A percentile compares a stretch with the other conserved stretches of the same genome.
Conservation (phyloP, 2,797 vertebrate genomes). For the Lepus townsendii region DNA sequence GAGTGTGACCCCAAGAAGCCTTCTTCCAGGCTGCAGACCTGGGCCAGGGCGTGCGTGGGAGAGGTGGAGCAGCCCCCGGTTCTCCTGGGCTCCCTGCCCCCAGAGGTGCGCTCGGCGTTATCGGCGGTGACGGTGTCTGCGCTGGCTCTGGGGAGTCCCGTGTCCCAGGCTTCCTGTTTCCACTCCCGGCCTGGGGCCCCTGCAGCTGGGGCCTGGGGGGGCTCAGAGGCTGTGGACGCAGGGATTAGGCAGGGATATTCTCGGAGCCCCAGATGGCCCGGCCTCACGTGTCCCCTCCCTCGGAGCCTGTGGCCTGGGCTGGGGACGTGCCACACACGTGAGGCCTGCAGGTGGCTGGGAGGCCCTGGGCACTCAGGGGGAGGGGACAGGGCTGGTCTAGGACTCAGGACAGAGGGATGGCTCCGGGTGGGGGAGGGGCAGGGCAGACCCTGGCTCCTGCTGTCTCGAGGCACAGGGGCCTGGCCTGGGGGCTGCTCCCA, state of each 20-base stretch:
- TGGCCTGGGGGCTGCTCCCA: neutral
- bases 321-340: neutral
- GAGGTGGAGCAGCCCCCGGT: neutral
- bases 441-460: neutral
- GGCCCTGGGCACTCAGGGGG: neutral
- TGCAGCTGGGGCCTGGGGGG: neutral
- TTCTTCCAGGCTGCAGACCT: neutral
- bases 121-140: constrained; percentile 35
- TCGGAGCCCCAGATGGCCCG: neutral
- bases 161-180: constrained; percentile 64
- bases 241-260: neutral
- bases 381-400: neutral
- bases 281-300: neutral
- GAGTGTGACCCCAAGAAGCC: rapidly evolving
- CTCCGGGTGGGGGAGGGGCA: neutral
- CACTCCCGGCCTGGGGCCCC: neutral
- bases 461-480: neutral
- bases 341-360: neutral
- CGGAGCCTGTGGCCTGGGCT: neutral
- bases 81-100: neutral
- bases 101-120: neutral
- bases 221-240: neutral
- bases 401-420: neutral
- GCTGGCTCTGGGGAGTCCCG: neutral
- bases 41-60: neutral